These are phyloP conservation scores for Gadus macrocephalus DNA, from an alignment of 2,113 vertebrate genomes.

Conservation along the genomic window DNA sequence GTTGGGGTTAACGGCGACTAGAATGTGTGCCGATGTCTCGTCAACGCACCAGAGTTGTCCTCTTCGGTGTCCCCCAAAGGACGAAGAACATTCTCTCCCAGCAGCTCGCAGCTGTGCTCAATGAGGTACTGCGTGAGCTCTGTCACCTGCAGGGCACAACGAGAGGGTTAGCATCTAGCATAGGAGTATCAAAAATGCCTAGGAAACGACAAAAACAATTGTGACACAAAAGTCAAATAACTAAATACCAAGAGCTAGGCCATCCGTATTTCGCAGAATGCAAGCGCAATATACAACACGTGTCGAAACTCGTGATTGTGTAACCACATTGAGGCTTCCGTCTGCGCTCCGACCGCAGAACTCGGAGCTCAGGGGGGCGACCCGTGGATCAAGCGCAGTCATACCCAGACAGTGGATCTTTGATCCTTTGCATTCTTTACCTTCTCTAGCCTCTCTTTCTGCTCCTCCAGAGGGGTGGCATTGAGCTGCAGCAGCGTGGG, in stretches of 20 bases:
- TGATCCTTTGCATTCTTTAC: constrained; percentile 36
- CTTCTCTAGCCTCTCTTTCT: constrained; percentile 77
- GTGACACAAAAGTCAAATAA: not conserved
- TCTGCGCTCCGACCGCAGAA: constrained; percentile 29
- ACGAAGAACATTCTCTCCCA: constrained; percentile 76
- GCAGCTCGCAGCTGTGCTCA: constrained; percentile 80
- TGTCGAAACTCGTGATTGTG: constrained; percentile 3
- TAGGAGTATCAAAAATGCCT: too few species aligned
- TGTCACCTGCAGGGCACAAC: constrained; percentile 75
- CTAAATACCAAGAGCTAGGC: not conserved
- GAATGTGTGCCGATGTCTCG: not conserved
- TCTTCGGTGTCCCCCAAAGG: constrained; percentile 67
- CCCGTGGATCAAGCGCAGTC: constrained; percentile 31
- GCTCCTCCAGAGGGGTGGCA: constrained; percentile 67
- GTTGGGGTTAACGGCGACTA: not conserved
- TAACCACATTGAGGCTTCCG: constrained; percentile 55
- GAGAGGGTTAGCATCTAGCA: not conserved
- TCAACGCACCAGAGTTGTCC: constrained; percentile 73
- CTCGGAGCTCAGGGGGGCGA: constrained; percentile 34
- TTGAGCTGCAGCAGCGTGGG: constrained; percentile 82
- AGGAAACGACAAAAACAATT: not conserved
- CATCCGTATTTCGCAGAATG: constrained; percentile 2
- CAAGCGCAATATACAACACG: not conserved
- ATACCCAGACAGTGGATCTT: constrained; percentile 5
- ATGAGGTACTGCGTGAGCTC: constrained; percentile 86